Base-by-base conservation (phyloP, 2,113 vertebrate species). In the Coptodon bakossiorum region DNA sequence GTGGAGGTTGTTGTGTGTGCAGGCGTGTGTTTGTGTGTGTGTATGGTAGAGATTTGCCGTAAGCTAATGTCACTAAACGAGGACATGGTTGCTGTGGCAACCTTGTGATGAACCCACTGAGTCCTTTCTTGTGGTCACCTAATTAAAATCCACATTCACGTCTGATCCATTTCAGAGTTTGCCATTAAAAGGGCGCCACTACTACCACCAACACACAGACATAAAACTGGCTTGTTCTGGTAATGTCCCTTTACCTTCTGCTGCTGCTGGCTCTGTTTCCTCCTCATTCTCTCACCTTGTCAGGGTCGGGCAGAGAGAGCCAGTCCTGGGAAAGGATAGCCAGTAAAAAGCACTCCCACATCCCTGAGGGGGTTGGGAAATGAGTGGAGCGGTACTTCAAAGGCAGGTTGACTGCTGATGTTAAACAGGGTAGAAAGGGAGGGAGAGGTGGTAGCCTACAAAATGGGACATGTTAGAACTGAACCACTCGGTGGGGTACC, bases 351-450 rank as follows among this genome's bases (percentile, higher is more conserved):
- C 89, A 90, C 66, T n/a, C 66, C 84, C 71, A 27, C 80, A 82
- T 94, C 94, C 90, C 86, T 66, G 86, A 78, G 92, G 91, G 92
- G 91, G 87, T 76, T 88, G 88, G 90, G 94, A 86, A 90, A 85
- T 31, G 90, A 94, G 85, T 27, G 79, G 86, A 91, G 94, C 36
- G 10, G 52, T 83, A 93, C 95, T 95, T 95, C 95, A 96, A 96
- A 96, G 95, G 88, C 88, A 92, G 93, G 88, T 93, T 19, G 68
- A 83, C 83, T 17, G 87, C 91, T 93, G 93, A 94, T 94, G 94
- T 95, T 93, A 93, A 96, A 91, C 92, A 94, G 93, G 81, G 83
- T 86, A 90, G 91, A 93, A 88, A 82, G 82, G 86, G 91, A 88
- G 84, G 81, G 86, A 78, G 87, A 91, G 87, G 83, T 87, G 90